phyloP scores from a whole-genome alignment of 2,888 invertebrate genomes.

The Dasysyrphus albostriatus region DNA sequence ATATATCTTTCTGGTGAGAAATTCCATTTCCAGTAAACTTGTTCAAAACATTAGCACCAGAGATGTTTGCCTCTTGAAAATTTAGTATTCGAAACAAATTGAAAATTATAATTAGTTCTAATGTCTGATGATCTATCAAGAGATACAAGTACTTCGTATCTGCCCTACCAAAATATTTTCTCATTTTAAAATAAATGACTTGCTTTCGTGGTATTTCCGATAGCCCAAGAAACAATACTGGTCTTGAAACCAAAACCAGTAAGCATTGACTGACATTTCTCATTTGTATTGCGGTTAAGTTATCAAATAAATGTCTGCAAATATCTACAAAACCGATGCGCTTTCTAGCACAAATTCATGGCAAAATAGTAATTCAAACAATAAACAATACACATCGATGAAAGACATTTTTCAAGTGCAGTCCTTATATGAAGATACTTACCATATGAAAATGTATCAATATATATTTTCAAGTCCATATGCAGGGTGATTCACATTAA shows the following conservation, averaged over 20 bases:
- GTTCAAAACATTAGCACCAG: too few relatives aligned
- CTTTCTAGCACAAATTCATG: constrained; percentile 9
- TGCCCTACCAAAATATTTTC: background rate
- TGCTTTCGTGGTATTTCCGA: background rate
- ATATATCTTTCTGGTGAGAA: too few relatives aligned
- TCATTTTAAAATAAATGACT: background rate
- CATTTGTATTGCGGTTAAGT: constrained; percentile 7
- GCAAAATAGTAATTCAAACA: constrained; percentile 19
- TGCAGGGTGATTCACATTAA: background rate
- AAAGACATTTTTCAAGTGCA: background rate
- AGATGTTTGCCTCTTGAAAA: background rate
- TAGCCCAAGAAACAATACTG: background rate
- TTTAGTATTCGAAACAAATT: background rate
- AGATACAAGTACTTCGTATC: background rate
- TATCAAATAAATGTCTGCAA: constrained; percentile 25
- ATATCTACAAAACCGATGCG: constrained; percentile 11
- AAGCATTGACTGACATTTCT: constrained; percentile 11
- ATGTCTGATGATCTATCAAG: background rate
- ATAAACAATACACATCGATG: constrained; percentile 5
- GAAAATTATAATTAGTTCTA: background rate
- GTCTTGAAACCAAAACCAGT: constrained; percentile 9
- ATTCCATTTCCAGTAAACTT: too few relatives aligned
- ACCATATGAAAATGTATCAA: background rate
- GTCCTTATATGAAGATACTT: background rate
- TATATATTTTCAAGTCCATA: background rate